Base-by-base conservation (phyloP, 2,888 invertebrate genomes). In the Oxystoma pomonae region DNA sequence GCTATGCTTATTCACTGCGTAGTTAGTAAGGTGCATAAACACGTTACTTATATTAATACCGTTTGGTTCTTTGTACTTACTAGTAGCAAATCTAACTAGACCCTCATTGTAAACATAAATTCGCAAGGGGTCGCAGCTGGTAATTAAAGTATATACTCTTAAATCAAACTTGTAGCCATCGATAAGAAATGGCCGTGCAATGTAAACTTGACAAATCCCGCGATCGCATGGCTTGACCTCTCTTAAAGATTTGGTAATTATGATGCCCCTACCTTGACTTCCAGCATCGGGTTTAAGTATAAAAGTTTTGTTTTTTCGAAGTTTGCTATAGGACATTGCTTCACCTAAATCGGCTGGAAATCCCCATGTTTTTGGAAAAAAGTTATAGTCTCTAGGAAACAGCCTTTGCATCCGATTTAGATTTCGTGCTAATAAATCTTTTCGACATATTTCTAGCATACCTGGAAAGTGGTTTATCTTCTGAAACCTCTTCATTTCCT, bases 1-100 rank as follows among this genome's bases (percentile, higher is more conserved):
- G 75, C 92, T 95, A 75, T 92, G 91, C 77, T 94, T 95, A 78
- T 96, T 96, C 17, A 96, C 89, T 0, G 96, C 92, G 77, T 96
- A 96, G 81, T 96, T 96, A 9, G 96, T 96, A 64, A 96, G 81
- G 77, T 96, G 96, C 96, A 96, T 96, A 76, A 90, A 96, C 16
- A 94, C 89, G 77, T 96, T 95, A 0, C 89, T 87, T 5, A 90
- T 87, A 74, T 96, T 96, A 67, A 88, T 86, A 16, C 87, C 83
- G 35, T 87, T 90, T 0, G 96, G 96, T 73, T 93, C 92, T 62
- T 88, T 89, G 76, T 96, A 96, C 69, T 91, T 86, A 71, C 88
- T 90, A 1, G 96, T 96, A 1, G 96, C 96, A 78, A 96, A 95
- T 72, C 91, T 86, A 3, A 90, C 94, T 66, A 96, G 84, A 1